Percentiles rank a stretch among this genome's conserved stretches.
These are phyloP conservation scores for Pyralis farinalis DNA, from an alignment of 2,888 invertebrate genomes.

Conservation along the genomic window DNA sequence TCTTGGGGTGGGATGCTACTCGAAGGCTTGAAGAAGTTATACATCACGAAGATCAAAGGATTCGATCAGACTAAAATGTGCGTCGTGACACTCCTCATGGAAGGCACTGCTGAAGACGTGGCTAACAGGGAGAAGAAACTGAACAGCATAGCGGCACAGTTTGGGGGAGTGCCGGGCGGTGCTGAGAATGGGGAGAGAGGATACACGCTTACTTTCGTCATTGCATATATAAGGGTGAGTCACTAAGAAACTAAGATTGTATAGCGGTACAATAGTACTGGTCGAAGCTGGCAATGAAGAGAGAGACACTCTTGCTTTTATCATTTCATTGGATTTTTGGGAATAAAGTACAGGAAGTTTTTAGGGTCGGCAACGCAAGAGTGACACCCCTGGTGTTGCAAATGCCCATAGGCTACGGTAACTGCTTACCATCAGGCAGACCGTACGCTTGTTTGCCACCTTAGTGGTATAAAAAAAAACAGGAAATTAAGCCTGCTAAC, in stretches of 20 bases:
- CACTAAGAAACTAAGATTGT: not conserved
- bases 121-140: slow-evolving; percentile 82
- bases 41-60: slow-evolving; percentile 93
- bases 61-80: slow-evolving; percentile 90
- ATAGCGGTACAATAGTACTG: not conserved
- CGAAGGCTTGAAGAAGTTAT: slow-evolving; percentile 92
- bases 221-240: slow-evolving; percentile 96
- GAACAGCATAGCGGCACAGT: slow-evolving; percentile 87
- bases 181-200: slow-evolving; percentile 97
- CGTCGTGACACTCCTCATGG: slow-evolving; percentile 96
- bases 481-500: too few species aligned
- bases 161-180: slow-evolving; percentile 94
- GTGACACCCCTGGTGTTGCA: too few species aligned
- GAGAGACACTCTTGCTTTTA: too few species aligned
- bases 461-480: too few species aligned
- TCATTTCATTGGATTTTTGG: too few species aligned
- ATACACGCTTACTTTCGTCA: slow-evolving; percentile 97
- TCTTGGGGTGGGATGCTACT: slow-evolving; percentile 84
- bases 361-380: too few species aligned
- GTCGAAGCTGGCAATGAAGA: too few species aligned
- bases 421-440: too few species aligned
- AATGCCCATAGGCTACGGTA: too few species aligned
- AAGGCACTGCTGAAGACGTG: slow-evolving; percentile 89
- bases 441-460: too few species aligned
- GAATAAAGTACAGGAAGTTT: too few species aligned